Evolutionary conservation across 2,888 invertebrate species (phyloP), one percentile per base, ranked within the genome.

Genomic region (Endomychus coccineus): DNA sequence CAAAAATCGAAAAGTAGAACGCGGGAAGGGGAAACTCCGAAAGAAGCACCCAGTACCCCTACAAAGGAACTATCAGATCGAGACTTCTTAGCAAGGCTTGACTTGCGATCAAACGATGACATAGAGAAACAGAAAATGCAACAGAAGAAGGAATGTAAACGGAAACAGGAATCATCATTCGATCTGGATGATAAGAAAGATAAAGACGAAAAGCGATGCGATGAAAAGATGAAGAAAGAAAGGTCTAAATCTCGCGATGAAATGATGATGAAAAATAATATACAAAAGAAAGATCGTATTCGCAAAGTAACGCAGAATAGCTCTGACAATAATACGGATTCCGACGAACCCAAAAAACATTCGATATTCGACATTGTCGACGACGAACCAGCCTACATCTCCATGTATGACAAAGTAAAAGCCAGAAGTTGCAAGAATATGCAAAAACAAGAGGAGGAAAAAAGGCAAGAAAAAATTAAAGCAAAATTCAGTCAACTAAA

Each of bases 361-460:
- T 90, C 89, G 36, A 89, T 90, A 56, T 90, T 91, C 63, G 89
- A 89, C 59, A 88, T 90, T 39, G 79, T 87, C 27, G 84, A 86
- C 58, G 89, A 89, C 56, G 89, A 83, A 40, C 90, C 91, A 1
- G 80, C 84, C 6, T 92, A 91, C 59, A 88, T 92, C 41, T 94
- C 94, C 6, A 96, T 96, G 95, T 96, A 96, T 62, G 95, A 95
- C 61, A 95, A 95, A 68, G 91, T 92, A 0, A 92, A 92, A 65
- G 91, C 91, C 2, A 77, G 91, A 23, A 90, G 91, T 14, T 90
- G 89, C 54, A 90, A 91, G 65, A 91, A 90, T 62, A 87, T 89
- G 83, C 87, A 89, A 61, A 89, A 89, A 59, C 81, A 88, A 59
- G 87, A 87, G 58, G 89, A 90, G 63, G 87, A 89, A 63, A 88